Evolutionary conservation across 2,797 vertebrate species (phyloP), one percentile per base, ranked within the genome.

Genomic region (Gastrophryne carolinensis): DNA sequence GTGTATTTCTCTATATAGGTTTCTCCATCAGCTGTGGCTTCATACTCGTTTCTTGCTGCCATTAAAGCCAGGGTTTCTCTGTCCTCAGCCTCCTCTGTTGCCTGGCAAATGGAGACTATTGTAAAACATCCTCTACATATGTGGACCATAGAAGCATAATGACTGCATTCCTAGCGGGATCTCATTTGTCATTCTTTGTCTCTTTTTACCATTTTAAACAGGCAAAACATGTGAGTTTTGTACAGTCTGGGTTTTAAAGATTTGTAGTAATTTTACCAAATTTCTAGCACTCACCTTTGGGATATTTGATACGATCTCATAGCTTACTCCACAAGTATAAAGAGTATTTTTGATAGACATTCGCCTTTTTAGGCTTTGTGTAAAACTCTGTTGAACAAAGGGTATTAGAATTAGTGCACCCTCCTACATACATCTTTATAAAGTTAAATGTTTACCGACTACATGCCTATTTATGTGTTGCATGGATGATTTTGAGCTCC

Each of bases 281-380:
- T n/a, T n/a, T n/a, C n/a, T n/a, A n/a, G n/a, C n/a, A n/a, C 1
- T 87, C 87, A 98, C 98, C 97, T 99, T 99, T 84, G 98, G 98
- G 91, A 99, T 94, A 84, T 99, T 99, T 80, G 97, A 98, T 41
- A 99, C 97, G 27, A 99, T 98, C 87, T 99, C 96, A 80, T 99
- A 99, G 41, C 90, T 95, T 68, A 99, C 95, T 64, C 96, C 94
- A 63, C 96, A 97, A 81, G 93, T 93, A 84, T 95, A 92, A 78
- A 96, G 88, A 7, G 94, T 87, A 80, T 97, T 97, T 88, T 96
- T 98, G 75, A 96, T 78, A 11, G 97, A 98, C 93, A 99, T 99
- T 84, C 94, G 92, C 83, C 96, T 94, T 87, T 98, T 99, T 80
- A 99, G 89, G 84, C 96, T 98, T 89, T 99, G 98, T 7, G 97